Base-by-base conservation (phyloP, 2,113 vertebrate genomes). In the Stegastes partitus region DNA sequence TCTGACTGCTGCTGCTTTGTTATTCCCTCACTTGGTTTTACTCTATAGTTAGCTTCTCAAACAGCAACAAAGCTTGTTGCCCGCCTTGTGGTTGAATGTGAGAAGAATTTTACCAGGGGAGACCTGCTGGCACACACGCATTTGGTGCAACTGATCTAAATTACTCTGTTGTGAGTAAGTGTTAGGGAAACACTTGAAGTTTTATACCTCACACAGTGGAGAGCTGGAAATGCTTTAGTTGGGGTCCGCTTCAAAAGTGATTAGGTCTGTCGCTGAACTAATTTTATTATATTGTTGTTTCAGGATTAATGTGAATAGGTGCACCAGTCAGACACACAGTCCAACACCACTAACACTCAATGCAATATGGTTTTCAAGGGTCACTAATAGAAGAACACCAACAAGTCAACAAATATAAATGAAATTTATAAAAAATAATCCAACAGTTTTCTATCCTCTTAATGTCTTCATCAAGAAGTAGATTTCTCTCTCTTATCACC, bases 1-100 rank as follows among this genome's bases (percentile, higher is more conserved):
- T 91, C 88, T 87, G 83, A 89, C 85, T 91, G 82, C 67, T 88
- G 77, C 77, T 75, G 66, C 86, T 93, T 92, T 92, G 86, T 91
- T 77, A 74, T 83, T 68, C 72, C 63, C 71, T 72, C 76, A 74
- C 82, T 87, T 72, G 77, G 81, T 82, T 89, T 83, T 66, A 76
- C 74, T 85, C 76, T 62, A 80, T 83, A 87, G 84, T 90, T 90
- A 76, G 90, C 68, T 77, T 92, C 76, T 88, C 69, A 89, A 90
- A 90, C 57, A 66, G 78, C 37, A 81, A 85, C 86, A 87, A 89
- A 89, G 86, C 85, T 55, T 79, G 76, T 74, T 89, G 88, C 83
- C 87, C 45, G 74, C 86, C 77, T 81, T 74, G 72, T 66, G 51
- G 65, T 82, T 53, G 47, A 83, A 85, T 89, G 84, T 74, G 78